Percentiles rank a stretch among this genome's conserved stretches.
Conservation (phyloP, 35 echinoderm and acorn worm genomes). For the Ophioderma brevispina region DNA sequence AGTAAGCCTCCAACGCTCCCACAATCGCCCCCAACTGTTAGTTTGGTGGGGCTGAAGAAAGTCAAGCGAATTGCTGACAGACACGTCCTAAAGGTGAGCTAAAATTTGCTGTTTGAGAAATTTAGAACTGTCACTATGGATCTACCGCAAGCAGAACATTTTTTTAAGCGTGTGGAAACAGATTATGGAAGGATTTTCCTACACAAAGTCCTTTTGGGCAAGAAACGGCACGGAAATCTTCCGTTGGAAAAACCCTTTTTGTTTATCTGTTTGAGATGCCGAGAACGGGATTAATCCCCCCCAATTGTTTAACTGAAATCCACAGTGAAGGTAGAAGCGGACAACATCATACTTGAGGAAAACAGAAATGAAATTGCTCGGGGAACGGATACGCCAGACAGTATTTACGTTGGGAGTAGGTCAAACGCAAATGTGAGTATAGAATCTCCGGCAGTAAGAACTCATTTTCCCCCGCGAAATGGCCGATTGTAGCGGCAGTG, state of each 20-base stretch:
- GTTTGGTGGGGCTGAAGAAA: too few species aligned
- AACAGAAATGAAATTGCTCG: background rate
- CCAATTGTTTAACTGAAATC: background rate
- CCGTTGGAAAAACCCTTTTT: background rate
- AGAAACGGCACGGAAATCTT: background rate
- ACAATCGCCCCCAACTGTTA: too few species aligned
- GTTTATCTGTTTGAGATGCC: background rate
- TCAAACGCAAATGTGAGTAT: background rate
- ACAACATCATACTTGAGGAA: background rate
- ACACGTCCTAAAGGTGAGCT: too few species aligned
- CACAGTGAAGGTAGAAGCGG: background rate
- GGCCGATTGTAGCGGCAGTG: background rate
- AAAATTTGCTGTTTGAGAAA: too few species aligned
- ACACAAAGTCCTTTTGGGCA: background rate
- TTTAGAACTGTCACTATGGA: too few species aligned
- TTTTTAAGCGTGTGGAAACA: background rate
- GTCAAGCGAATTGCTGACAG: too few species aligned
- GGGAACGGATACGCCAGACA: background rate
- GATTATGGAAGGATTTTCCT: background rate
- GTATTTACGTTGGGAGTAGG: background rate
- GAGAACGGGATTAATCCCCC: background rate
- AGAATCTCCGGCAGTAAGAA: background rate
- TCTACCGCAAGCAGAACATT: background rate
- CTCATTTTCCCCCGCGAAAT: background rate
- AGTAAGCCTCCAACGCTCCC: too few species aligned